Conservation (phyloP, 2,113 vertebrate genomes). For the Suricata suricatta region DNA sequence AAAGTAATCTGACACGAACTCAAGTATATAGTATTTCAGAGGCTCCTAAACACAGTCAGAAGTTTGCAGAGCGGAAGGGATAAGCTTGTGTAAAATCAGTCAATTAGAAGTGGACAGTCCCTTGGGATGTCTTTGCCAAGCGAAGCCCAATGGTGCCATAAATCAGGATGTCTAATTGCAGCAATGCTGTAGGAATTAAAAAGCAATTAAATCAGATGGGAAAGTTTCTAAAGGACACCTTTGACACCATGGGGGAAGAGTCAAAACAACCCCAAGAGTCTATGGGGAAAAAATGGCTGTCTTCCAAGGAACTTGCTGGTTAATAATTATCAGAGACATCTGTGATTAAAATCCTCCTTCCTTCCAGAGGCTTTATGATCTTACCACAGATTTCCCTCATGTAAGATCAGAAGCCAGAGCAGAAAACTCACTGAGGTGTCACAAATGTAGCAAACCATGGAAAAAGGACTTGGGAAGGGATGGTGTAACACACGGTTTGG, state of each 20-base stretch:
- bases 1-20: not conserved
- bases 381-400: slow-evolving; percentile 13
- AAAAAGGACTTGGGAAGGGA: not conserved
- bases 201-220: slow-evolving; percentile 56
- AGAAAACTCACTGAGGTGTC: not conserved
- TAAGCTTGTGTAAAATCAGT: slow-evolving; percentile 33
- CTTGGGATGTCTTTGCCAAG: slow-evolving; percentile 65
- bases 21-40: not conserved
- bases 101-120: slow-evolving; percentile 66
- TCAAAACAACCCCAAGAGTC: slow-evolving; percentile 19
- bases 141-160: slow-evolving; percentile 52
- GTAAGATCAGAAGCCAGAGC: not conserved
- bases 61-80: slow-evolving; percentile 42
- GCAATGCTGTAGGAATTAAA: slow-evolving; percentile 65
- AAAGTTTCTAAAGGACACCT: slow-evolving; percentile 64
- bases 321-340: slow-evolving; percentile 44
- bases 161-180: slow-evolving; percentile 67
- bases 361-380: not conserved
- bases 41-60: not conserved
- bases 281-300: slow-evolving; percentile 43
- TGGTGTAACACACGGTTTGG: not conserved
- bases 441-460: not conserved
- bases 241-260: not conserved
- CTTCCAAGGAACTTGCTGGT: slow-evolving; percentile 51
- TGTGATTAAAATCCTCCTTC: slow-evolving; percentile 53